phyloP scores from a whole-genome alignment of 2,113 vertebrate species.

The Centrocercus urophasianus region DNA sequence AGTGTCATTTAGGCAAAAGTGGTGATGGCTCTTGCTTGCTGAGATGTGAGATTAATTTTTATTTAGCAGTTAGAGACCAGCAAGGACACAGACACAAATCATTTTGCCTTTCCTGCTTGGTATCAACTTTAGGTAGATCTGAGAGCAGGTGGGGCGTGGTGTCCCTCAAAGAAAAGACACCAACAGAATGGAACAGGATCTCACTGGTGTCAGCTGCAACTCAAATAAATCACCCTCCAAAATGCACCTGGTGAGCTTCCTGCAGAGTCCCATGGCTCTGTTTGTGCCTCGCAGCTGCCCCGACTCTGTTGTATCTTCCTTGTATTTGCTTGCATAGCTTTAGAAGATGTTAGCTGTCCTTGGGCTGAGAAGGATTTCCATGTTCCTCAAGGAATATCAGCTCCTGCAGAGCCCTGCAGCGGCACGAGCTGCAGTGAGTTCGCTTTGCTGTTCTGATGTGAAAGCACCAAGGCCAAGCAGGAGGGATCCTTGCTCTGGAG shows the following conservation, averaged over 20 bases:
- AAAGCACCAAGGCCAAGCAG: background rate
- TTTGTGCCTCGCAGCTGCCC: background rate
- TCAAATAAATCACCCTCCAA: conserved; percentile 12
- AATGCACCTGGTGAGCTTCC: background rate
- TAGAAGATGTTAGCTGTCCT: background rate
- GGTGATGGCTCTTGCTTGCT: conserved; percentile 1
- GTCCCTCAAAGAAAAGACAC: conserved; percentile 19
- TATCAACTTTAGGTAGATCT: background rate
- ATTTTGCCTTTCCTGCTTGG: background rate
- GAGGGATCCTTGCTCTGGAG: background rate
- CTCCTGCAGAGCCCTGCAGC: background rate
- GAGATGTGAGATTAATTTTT: background rate
- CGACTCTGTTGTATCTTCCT: background rate
- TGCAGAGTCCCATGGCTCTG: background rate
- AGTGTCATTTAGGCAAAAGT: background rate
- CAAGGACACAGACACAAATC: background rate
- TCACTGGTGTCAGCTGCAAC: conserved; percentile 30
- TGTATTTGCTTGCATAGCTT: background rate
- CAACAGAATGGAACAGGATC: background rate
- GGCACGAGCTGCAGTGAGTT: background rate
- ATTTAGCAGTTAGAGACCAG: background rate
- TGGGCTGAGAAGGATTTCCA: background rate
- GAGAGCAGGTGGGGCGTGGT: conserved; percentile 14
- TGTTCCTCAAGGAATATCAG: background rate
- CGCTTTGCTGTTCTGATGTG: background rate